phyloP scores from a whole-genome alignment of 2,888 invertebrate genomes.

The Cephus spinipes region DNA sequence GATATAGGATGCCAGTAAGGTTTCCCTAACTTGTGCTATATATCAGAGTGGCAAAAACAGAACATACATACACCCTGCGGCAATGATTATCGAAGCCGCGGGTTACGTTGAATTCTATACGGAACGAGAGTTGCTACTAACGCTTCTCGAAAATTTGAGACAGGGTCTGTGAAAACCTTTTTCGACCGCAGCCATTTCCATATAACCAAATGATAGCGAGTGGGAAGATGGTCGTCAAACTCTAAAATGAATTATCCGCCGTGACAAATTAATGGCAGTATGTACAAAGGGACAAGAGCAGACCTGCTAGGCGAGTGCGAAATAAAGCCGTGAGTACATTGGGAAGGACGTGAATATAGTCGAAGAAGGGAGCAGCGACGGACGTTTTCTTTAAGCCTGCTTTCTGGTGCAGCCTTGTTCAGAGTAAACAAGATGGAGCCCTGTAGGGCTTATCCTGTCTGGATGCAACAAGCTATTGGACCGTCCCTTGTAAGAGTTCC shows the following conservation, averaged over 20 bases:
- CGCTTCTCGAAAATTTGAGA: not conserved
- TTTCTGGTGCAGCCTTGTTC: constrained; percentile 40
- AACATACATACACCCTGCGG: not conserved
- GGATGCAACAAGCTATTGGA: constrained; percentile 56
- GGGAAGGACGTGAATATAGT: not conserved
- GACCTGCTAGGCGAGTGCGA: not conserved
- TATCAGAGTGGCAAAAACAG: not conserved
- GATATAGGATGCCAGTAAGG: not conserved
- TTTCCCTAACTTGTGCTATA: not conserved
- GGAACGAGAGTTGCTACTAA: not conserved
- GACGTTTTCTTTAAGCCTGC: constrained; percentile 14
- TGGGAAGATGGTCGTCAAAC: not conserved
- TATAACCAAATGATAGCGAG: not conserved
- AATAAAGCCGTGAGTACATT: not conserved
- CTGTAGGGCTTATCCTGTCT: constrained; percentile 49
- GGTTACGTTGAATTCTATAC: not conserved
- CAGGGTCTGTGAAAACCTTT: not conserved
- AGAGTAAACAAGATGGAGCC: constrained; percentile 56
- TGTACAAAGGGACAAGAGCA: not conserved
- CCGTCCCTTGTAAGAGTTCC: constrained; percentile 17
- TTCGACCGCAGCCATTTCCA: not conserved
- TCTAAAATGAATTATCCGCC: not conserved
- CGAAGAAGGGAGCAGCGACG: not conserved
- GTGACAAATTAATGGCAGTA: not conserved
- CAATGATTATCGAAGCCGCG: not conserved